Base-by-base conservation (phyloP, 2,797 vertebrate genomes). In the Cynodonichthys magdalenae region DNA sequence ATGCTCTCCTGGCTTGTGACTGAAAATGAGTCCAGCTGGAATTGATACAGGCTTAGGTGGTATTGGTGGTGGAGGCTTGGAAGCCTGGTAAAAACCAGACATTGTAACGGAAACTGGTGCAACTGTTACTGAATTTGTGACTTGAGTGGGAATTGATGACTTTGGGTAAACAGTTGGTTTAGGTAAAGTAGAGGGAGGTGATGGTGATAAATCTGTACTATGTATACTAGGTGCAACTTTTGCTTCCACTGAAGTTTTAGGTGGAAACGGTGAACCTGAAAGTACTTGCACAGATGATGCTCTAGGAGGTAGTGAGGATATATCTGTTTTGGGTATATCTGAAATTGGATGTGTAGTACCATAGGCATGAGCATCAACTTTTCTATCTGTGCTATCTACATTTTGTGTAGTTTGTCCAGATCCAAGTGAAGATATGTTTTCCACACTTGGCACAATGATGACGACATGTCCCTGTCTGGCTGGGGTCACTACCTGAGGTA, bases 31-130 rank as follows among this genome's bases (percentile, higher is more conserved):
- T 66, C 96, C 95, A 71, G 94, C 93, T 83, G 97, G 96, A 92
- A 98, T 95, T 65, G 90, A 95, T 69, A 94, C 84, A 65, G 97
- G 97, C 75, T 99, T 99, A 39, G 97, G 97, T 75, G 97, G 96
- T 71, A 99, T 95, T 63, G 97, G 97, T 70, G 97, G 97, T 74
- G 96, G 96, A 77, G 87, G 77, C 86, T 95, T 98, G 59, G 86
- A 51, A 41, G 72, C 34, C 70, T 92, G 86, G 73, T 71, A 63
- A 15, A 70, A 55, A 17, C 88, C 82, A 61, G 75, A 60, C 46
- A 78, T 53, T 83, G 76, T 74, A 80, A 86, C 47, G 83, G 59
- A 71, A 74, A 86, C 76, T 9, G 75, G 68, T 53, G 72, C 46
- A 63, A 59, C 36, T 79, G 82, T 75, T 71, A 72, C 17, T 66